A percentile compares a stretch with the other conserved stretches of the same genome.
Conservation (phyloP, 1,140 invertebrate genomes). For the Trichomalopsis sarcophagae region DNA sequence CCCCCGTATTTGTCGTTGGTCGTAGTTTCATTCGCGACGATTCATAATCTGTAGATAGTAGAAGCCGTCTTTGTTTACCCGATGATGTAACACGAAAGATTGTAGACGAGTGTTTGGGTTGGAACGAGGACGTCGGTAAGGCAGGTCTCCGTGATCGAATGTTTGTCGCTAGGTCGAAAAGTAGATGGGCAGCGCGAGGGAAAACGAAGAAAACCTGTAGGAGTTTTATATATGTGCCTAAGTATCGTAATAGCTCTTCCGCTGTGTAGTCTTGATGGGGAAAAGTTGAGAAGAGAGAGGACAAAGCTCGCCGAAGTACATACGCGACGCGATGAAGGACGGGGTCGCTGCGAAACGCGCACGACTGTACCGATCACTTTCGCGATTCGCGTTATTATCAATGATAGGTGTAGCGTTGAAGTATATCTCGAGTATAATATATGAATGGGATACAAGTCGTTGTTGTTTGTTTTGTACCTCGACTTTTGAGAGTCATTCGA, state of each 20-base stretch:
- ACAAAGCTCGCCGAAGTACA: slow-evolving; percentile 30
- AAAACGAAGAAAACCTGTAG: background rate
- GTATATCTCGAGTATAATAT: background rate
- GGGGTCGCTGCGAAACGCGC: background rate
- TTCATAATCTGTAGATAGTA: slow-evolving; percentile 13
- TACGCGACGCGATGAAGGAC: background rate
- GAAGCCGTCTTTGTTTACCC: no score
- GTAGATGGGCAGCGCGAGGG: background rate
- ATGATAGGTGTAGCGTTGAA: slow-evolving; percentile 32
- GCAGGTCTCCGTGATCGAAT: background rate
- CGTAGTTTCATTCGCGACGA: background rate
- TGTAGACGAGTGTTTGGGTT: background rate
- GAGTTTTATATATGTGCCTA: slow-evolving; percentile 50
- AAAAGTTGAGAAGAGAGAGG: background rate
- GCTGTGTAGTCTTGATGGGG: slow-evolving; percentile 27
- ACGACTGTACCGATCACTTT: slow-evolving; percentile 14
- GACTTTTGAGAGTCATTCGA: slow-evolving; percentile 48
- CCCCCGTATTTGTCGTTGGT: background rate
- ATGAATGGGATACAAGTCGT: slow-evolving; percentile 16
- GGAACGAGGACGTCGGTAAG: background rate
- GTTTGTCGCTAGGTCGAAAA: slow-evolving; percentile 8
- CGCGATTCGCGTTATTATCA: slow-evolving; percentile 11
- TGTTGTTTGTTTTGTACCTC: slow-evolving; percentile 53
- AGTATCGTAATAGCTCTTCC: slow-evolving; percentile 38
- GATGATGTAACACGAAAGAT: background rate